Evolutionary conservation across 2,888 invertebrate species (phyloP).

Genomic region (Hyppa rectilinea): DNA sequence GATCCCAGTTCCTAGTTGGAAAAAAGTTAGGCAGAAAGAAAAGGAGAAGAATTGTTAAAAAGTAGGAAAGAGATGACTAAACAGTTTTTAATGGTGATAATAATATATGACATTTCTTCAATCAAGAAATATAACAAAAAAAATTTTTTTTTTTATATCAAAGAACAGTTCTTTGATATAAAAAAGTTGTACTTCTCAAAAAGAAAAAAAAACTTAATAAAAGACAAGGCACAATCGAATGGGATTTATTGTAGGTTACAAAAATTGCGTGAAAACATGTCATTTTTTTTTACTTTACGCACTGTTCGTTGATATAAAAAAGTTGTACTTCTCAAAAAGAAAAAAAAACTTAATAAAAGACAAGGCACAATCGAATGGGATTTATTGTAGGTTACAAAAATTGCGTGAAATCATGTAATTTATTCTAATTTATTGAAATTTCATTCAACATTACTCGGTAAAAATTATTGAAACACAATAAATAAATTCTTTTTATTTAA

Average conservation of each 20-base stretch:
- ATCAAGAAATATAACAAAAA: no score
- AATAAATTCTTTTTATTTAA: constrained; percentile 35
- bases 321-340: background rate
- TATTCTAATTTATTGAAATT: constrained; percentile 59
- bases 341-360: background rate
- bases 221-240: background rate
- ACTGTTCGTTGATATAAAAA: background rate
- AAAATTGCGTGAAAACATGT: constrained; percentile 14
- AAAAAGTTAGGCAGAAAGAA: no score
- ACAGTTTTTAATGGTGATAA: background rate
- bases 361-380: background rate
- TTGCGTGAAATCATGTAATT: constrained; percentile 12
- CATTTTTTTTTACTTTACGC: constrained; percentile 3
- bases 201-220: background rate
- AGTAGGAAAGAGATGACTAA: background rate
- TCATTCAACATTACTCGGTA: constrained; percentile 16
- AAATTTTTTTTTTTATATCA: no score
- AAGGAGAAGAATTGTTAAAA: background rate
- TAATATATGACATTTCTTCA: background rate
- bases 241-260: background rate
- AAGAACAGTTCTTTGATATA: background rate
- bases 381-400: constrained; percentile 9
- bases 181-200: background rate
- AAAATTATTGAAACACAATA: constrained; percentile 24
- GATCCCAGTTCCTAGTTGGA: no score